phyloP scores from a whole-genome alignment of 1,140 invertebrate genomes.

The Ceratosolen solmsi region DNA sequence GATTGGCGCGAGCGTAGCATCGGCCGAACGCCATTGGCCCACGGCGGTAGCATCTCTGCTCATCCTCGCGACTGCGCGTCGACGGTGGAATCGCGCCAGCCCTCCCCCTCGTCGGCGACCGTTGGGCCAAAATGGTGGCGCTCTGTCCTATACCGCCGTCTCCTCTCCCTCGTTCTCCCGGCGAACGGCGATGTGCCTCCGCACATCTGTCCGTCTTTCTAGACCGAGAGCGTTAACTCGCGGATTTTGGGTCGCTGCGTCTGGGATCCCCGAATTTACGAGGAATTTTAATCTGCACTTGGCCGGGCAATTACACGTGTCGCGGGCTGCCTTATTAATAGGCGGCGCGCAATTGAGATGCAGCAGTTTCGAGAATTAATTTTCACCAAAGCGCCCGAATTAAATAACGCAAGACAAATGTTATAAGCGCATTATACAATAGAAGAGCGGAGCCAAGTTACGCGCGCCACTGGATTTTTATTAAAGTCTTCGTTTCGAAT shows the following conservation, averaged over 20 bases:
- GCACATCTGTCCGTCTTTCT: background rate
- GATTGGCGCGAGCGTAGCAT: slow-evolving; percentile 64
- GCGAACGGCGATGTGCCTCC: background rate
- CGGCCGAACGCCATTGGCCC: slow-evolving; percentile 58
- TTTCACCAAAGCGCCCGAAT: background rate
- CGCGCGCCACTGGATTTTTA: slow-evolving; percentile 27
- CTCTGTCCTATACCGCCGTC: background rate
- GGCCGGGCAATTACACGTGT: background rate
- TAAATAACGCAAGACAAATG: slow-evolving; percentile 5
- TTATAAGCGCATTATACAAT: background rate
- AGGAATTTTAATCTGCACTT: slow-evolving; percentile 9
- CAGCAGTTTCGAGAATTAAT: background rate
- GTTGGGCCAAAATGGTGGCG: slow-evolving; percentile 66
- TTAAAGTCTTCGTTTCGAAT: slow-evolving; percentile 43
- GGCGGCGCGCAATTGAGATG: background rate
- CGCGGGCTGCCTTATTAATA: background rate
- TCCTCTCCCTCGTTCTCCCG: background rate
- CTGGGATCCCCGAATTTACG: background rate
- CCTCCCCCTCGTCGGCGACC: slow-evolving; percentile 19
- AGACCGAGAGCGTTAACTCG: background rate
- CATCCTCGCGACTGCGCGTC: slow-evolving; percentile 70
- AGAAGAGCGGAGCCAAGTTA: background rate
- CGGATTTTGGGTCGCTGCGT: background rate
- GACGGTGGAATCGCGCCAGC: slow-evolving; percentile 49
- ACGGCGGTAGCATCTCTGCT: slow-evolving; percentile 66